These are phyloP conservation scores for Datnioides undecimradiatus DNA, from an alignment of 2,113 vertebrate genomes.

Conservation along the genomic window DNA sequence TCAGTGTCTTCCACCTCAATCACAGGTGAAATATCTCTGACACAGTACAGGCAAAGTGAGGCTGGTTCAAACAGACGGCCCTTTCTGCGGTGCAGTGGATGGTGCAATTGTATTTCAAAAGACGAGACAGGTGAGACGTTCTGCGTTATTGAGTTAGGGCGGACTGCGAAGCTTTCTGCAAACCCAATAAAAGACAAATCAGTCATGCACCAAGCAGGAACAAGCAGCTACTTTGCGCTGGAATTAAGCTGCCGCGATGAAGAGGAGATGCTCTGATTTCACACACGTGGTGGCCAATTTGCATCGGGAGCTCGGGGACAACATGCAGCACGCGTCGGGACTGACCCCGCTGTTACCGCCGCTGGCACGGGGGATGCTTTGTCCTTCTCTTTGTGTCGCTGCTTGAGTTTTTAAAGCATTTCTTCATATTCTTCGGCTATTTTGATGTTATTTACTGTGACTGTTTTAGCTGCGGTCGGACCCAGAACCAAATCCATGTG, in stretches of 20 bases:
- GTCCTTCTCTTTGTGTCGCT: background rate
- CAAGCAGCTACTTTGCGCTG: background rate
- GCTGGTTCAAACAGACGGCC: background rate
- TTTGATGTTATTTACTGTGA: too few species aligned
- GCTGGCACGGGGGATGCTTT: background rate
- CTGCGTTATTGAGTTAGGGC: slow-evolving; percentile 1
- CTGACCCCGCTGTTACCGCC: background rate
- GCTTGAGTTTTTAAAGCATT: background rate
- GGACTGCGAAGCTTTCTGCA: background rate
- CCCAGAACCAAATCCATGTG: background rate
- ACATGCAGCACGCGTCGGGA: background rate
- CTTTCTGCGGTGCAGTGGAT: background rate
- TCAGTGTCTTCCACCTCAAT: background rate
- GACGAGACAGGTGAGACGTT: background rate
- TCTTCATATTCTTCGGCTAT: background rate
- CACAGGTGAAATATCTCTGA: background rate
- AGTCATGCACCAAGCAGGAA: background rate
- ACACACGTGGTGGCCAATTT: background rate
- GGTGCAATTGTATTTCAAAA: slow-evolving; percentile 18
- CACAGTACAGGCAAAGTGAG: background rate
- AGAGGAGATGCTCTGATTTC: background rate
- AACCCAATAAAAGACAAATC: background rate
- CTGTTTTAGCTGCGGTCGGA: background rate
- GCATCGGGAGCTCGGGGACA: background rate
- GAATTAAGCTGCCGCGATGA: background rate